Percentiles rank a stretch among this genome's conserved stretches.
phyloP scores from a whole-genome alignment of 2,113 vertebrate species.

The Cavia porcellus region DNA sequence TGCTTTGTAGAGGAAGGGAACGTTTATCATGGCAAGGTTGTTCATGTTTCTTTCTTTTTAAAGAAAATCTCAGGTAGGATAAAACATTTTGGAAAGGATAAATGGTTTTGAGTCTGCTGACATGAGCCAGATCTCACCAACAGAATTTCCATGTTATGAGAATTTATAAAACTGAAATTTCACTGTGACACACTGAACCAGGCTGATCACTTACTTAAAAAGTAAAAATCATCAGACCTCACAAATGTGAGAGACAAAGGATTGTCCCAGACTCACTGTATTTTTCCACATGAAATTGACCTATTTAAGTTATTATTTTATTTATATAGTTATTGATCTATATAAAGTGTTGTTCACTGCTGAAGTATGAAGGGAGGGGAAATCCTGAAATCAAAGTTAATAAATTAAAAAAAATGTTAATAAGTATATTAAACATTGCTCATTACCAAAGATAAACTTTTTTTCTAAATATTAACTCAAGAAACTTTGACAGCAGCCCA shows the following conservation, averaged over 20 bases:
- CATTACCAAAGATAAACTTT: background rate
- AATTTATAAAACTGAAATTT: constrained; percentile 50
- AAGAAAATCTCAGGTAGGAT: constrained; percentile 49
- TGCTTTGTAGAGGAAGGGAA: constrained; percentile 50
- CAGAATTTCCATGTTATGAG: constrained; percentile 58
- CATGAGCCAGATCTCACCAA: constrained; percentile 9
- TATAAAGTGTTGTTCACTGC: background rate
- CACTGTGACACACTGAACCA: background rate
- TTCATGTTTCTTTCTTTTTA: constrained; percentile 36
- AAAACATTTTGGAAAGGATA: constrained; percentile 55
- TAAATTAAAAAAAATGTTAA: constrained; percentile 35
- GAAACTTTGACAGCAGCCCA: background rate
- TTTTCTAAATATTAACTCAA: constrained; percentile 28
- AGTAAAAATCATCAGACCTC: background rate
- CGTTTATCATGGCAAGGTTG: constrained; percentile 1
- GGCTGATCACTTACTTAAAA: constrained; percentile 2
- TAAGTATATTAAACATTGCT: background rate
- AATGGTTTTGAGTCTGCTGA: constrained; percentile 36
- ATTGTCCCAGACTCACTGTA: constrained; percentile 24
- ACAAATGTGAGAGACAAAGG: constrained; percentile 16
- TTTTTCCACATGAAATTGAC: background rate
- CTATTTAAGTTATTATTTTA: background rate
- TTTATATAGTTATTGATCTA: background rate
- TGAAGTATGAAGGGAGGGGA: background rate
- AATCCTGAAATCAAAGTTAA: background rate